These are phyloP conservation scores for Lytechinus pictus DNA, from an alignment of 35 echinoderm and acorn worm genomes.

Conservation along the genomic window DNA sequence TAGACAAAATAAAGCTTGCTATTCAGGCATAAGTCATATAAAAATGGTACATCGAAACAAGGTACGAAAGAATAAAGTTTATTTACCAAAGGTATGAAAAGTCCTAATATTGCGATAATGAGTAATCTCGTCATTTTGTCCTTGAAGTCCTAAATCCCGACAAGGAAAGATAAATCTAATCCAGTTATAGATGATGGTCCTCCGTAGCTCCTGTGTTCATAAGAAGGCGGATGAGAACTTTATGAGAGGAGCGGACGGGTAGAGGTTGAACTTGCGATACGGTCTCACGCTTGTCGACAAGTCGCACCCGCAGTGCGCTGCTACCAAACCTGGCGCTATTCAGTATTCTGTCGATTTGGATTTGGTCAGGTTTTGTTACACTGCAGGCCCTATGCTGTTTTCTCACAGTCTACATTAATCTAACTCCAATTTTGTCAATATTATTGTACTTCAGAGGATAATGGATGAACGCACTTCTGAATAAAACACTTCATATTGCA, in stretches of 20 bases:
- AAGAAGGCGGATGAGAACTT: not conserved
- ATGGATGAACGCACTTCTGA: too few relatives aligned
- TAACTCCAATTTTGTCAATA: too few relatives aligned
- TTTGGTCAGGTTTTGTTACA: too few relatives aligned
- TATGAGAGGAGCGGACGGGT: not conserved
- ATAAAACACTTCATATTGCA: too few relatives aligned
- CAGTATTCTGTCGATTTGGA: too few relatives aligned
- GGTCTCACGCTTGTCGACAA: too few relatives aligned
- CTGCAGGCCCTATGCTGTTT: too few relatives aligned
- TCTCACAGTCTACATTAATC: too few relatives aligned
- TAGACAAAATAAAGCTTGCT: not conserved
- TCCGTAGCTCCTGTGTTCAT: not conserved
- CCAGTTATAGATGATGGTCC: not conserved
- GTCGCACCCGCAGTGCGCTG: not conserved
- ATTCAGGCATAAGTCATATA: too few relatives aligned
- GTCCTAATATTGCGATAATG: not conserved
- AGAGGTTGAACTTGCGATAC: not conserved
- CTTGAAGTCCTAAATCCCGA: not conserved
- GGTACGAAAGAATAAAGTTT: not conserved
- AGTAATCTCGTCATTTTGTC: constrained; percentile 1
- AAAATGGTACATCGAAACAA: not conserved
- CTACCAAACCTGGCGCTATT: not conserved
- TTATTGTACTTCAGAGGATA: too few relatives aligned
- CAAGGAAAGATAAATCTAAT: not conserved
- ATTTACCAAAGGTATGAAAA: not conserved